Percentiles rank a stretch among this genome's conserved stretches.
These are phyloP conservation scores for Callipepla californica DNA, from an alignment of 2,113 vertebrate species.

Conservation along the genomic window DNA sequence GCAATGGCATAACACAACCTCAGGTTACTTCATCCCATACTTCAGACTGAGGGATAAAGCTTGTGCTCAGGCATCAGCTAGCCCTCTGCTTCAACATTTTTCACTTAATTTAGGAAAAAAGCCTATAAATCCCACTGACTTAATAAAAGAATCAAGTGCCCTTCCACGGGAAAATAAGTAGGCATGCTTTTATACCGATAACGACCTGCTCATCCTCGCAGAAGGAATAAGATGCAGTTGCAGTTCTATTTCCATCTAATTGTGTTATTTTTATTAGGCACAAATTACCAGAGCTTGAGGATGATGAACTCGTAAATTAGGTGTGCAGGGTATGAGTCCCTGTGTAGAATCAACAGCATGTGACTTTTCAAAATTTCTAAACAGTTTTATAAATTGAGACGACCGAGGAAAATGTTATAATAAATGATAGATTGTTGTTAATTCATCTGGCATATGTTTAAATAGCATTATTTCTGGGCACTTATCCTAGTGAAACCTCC, in stretches of 20 bases:
- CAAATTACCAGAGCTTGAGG: constrained; percentile 15
- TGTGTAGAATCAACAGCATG: not conserved
- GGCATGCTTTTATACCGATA: not conserved
- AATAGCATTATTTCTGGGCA: constrained; percentile 44
- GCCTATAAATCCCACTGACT: constrained; percentile 42
- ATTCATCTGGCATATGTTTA: constrained; percentile 43
- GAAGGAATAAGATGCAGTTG: not conserved
- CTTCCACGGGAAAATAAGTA: constrained; percentile 40
- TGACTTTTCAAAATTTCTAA: constrained; percentile 48
- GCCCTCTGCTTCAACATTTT: constrained; percentile 1
- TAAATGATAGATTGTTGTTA: constrained; percentile 50
- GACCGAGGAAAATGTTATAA: constrained; percentile 31
- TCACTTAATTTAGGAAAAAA: constrained; percentile 60
- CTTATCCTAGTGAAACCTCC: constrained; percentile 63
- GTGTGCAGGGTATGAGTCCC: constrained; percentile 16
- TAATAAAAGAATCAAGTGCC: constrained; percentile 48
- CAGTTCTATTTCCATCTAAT: constrained; percentile 24
- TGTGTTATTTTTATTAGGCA: constrained; percentile 42
- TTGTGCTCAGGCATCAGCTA: constrained; percentile 19
- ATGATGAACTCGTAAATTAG: constrained; percentile 25
- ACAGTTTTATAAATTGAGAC: constrained; percentile 27
- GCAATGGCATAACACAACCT: rapidly evolving
- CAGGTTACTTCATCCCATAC: not conserved
- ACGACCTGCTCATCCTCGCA: not conserved
- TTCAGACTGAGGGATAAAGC: not conserved